Conservation (phyloP, 2,888 invertebrate genomes). For the Anorthoa munda region DNA sequence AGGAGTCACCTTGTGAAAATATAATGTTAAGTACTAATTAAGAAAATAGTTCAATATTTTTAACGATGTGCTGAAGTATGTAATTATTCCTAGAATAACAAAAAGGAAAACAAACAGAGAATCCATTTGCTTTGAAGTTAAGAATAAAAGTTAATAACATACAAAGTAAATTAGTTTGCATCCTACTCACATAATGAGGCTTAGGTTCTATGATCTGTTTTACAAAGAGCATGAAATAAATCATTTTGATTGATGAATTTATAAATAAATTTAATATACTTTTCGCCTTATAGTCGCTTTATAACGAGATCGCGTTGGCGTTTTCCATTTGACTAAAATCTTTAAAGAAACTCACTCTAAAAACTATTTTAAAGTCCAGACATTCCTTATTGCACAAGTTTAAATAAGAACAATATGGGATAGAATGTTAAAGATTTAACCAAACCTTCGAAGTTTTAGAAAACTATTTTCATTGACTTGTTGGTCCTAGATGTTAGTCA, state of each 20-base stretch:
- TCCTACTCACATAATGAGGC: neutral
- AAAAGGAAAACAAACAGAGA: too few relatives aligned
- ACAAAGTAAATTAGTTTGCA: neutral
- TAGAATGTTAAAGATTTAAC: neutral
- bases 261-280: neutral
- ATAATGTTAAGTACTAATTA: too few relatives aligned
- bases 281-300: neutral
- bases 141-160: too few relatives aligned
- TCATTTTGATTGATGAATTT: neutral
- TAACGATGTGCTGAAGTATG: too few relatives aligned
- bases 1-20: too few relatives aligned
- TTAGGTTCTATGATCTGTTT: neutral
- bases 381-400: neutral
- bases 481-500: too few relatives aligned
- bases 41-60: too few relatives aligned
- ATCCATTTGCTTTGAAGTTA: too few relatives aligned
- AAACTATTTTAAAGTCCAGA: neutral
- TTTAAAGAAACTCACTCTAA: neutral
- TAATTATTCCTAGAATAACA: too few relatives aligned
- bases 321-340: conserved; percentile 5
- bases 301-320: neutral
- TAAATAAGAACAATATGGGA: neutral
- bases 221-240: conserved; percentile 5
- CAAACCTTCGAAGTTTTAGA: neutral
- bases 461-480: neutral